Conservation (phyloP, 2,113 vertebrate species). For the Neodon shergylaensis region DNA sequence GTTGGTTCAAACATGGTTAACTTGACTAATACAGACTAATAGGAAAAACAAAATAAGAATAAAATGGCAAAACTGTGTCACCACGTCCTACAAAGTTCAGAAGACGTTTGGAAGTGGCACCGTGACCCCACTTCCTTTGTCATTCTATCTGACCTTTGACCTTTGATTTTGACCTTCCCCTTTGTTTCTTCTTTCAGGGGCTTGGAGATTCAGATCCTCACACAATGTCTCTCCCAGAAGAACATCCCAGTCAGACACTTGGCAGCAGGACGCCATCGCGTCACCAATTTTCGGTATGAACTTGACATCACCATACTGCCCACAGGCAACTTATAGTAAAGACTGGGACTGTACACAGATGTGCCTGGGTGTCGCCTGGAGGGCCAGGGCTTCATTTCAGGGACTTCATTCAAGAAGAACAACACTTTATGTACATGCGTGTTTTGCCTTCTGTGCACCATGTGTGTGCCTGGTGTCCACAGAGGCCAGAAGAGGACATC, state of each 20-base stretch:
- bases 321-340: not conserved
- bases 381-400: not conserved
- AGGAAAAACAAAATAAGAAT: not conserved
- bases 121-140: not conserved
- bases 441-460: no score
- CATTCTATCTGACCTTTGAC: not conserved
- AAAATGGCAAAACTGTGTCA: not conserved
- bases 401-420: not conserved
- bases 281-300: conserved; percentile 22
- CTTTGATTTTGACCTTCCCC: not conserved
- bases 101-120: not conserved
- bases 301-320: not conserved
- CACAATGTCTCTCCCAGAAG: not conserved
- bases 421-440: not conserved
- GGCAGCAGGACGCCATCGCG: accelerated
- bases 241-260: not conserved
- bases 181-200: conserved; percentile 25
- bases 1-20: not conserved
- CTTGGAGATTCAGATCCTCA: not conserved
- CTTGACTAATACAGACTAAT: not conserved
- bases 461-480: not conserved
- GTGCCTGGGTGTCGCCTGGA: not conserved
- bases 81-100: not conserved
- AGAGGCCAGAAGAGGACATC: not conserved
- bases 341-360: no score